Evolutionary conservation across 2,113 vertebrate species (phyloP).

Genomic region (Salvelinus sp.): DNA sequence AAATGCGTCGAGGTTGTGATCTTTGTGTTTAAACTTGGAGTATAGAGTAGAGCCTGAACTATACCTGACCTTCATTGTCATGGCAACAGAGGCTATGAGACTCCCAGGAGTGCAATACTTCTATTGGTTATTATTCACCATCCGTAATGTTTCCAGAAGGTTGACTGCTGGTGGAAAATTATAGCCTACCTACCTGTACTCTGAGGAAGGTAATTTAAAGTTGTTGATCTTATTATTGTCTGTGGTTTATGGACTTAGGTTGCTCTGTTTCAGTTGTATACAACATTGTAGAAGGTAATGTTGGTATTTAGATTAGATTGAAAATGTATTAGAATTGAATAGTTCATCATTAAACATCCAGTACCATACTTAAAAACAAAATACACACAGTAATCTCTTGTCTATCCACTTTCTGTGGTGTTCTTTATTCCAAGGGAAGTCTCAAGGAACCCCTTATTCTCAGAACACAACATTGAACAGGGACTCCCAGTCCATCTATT

Average conservation of each 20-base stretch:
- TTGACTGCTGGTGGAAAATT: neutral
- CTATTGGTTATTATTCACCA: slow-evolving; percentile 10
- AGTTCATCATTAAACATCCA: neutral
- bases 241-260: neutral
- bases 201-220: neutral
- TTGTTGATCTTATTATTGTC: neutral
- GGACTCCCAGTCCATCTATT: neutral
- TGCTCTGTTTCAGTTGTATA: neutral
- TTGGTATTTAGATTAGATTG: neutral
- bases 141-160: neutral
- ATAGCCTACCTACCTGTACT: neutral
- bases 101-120: neutral
- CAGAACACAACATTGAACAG: neutral
- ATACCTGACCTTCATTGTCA: slow-evolving; percentile 6
- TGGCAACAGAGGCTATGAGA: slow-evolving; percentile 7
- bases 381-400: neutral
- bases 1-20: neutral
- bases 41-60: neutral
- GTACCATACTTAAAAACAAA: neutral
- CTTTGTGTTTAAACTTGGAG: neutral
- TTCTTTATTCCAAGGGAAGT: neutral
- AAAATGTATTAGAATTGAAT: neutral
- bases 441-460: neutral
- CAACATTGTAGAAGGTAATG: neutral
- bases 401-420: neutral